These are phyloP conservation scores for Hylomyscus alleni DNA, from an alignment of 2,797 vertebrate species.

Conservation along the genomic window DNA sequence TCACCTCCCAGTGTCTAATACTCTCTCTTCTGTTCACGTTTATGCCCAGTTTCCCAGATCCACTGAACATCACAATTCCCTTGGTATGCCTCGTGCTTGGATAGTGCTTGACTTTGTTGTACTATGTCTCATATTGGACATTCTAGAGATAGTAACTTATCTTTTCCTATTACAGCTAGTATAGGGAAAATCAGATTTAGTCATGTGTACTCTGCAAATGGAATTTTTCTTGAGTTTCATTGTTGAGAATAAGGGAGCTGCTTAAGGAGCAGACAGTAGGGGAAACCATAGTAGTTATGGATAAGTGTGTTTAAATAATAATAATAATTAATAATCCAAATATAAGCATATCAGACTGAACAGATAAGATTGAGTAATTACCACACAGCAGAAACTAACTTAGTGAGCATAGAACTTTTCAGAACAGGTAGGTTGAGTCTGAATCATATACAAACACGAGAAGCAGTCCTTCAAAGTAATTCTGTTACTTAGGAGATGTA, in stretches of 20 bases:
- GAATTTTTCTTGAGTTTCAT: not conserved
- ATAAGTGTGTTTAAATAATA: conserved; percentile 15
- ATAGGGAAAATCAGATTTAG: not conserved
- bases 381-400: conserved; percentile 10
- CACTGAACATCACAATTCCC: not conserved
- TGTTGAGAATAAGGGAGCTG: not conserved
- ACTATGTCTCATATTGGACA: not conserved
- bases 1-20: not conserved
- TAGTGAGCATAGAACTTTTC: conserved; percentile 10
- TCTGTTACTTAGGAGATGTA: not conserved
- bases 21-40: not conserved
- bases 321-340: not conserved
- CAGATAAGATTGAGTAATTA: not conserved
- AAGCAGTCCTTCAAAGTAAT: conserved; percentile 22
- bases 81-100: not conserved
- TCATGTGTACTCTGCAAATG: not conserved
- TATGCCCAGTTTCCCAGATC: not conserved
- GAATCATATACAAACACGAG: conserved; percentile 45
- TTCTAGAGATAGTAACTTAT: not conserved
- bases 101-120: not conserved
- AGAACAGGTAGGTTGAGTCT: not conserved
- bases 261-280: not conserved
- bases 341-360: not conserved
- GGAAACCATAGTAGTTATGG: not conserved
- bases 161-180: conserved; percentile 2